These are phyloP conservation scores for Prionailurus bengalensis DNA, from an alignment of 2,113 vertebrate species.

Conservation along the genomic window DNA sequence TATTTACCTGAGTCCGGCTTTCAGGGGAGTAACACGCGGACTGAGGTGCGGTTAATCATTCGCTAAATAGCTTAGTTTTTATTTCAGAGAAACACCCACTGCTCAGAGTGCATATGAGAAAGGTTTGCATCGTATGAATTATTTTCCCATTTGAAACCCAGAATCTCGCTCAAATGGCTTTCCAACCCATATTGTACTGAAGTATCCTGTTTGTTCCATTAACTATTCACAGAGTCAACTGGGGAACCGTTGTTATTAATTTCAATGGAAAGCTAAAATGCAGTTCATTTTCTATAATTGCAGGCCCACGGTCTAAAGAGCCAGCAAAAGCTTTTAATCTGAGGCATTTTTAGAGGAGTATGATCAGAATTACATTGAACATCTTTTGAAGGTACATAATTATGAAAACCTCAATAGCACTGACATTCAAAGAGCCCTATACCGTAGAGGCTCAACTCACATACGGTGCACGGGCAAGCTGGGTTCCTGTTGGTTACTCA, in stretches of 20 bases:
- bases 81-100: constrained; percentile 67
- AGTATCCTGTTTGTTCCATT: constrained; percentile 91
- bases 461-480: background rate
- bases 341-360: constrained; percentile 88
- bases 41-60: constrained; percentile 56
- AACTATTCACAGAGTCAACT: constrained; percentile 90
- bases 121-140: constrained; percentile 85
- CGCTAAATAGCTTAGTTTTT: constrained; percentile 58
- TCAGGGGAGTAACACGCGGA: background rate
- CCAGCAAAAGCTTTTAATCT: constrained; percentile 91
- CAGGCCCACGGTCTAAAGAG: constrained; percentile 89
- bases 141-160: constrained; percentile 90
- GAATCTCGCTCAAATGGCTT: constrained; percentile 89
- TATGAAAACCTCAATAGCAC: constrained; percentile 81
- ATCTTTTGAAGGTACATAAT: constrained; percentile 88
- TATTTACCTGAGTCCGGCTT: background rate
- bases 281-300: constrained; percentile 92
- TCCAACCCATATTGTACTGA: constrained; percentile 86
- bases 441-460: constrained; percentile 72
- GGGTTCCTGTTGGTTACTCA: background rate
- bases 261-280: constrained; percentile 90
- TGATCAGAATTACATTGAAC: constrained; percentile 87
- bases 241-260: constrained; percentile 89
- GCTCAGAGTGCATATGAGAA: constrained; percentile 66
- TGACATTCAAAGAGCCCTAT: constrained; percentile 81